phyloP scores from a whole-genome alignment of 2,888 invertebrate species.

The Apotomis capreana region DNA sequence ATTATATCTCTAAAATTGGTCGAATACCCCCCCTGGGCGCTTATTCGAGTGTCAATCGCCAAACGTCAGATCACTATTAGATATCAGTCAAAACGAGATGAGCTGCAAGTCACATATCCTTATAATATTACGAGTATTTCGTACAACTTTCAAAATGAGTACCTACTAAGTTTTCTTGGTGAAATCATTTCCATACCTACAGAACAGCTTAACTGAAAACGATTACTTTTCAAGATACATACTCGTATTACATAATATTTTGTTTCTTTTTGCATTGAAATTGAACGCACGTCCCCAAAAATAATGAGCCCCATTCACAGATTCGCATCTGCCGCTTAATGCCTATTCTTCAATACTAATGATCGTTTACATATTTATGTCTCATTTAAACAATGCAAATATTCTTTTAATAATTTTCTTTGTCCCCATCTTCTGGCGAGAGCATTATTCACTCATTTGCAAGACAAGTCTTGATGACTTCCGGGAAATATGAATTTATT shows the following conservation, averaged over 20 bases:
- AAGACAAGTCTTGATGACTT: slow-evolving; percentile 38
- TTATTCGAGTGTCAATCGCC: no score
- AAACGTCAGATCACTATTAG: no score
- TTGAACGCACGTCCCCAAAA: not conserved
- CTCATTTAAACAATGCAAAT: slow-evolving; percentile 35
- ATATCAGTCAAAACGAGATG: no score
- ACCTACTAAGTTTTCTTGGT: no score
- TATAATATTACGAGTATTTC: no score
- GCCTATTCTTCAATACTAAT: slow-evolving; percentile 24
- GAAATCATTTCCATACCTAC: no score
- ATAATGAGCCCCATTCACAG: slow-evolving; percentile 3
- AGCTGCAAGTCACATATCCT: no score
- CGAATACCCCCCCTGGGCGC: no score
- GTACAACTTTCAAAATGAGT: no score
- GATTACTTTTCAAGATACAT: no score
- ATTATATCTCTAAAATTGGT: no score
- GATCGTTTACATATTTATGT: slow-evolving; percentile 40
- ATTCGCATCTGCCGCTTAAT: not conserved
- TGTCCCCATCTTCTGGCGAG: slow-evolving; percentile 15
- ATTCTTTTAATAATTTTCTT: slow-evolving; percentile 38
- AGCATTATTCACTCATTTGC: slow-evolving; percentile 41
- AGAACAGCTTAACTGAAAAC: no score
- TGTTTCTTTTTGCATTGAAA: not conserved
- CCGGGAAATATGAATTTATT: slow-evolving; percentile 41
- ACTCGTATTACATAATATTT: not conserved